phyloP scores from a whole-genome alignment of 2,888 invertebrate genomes.

The Blomia tropicalis region DNA sequence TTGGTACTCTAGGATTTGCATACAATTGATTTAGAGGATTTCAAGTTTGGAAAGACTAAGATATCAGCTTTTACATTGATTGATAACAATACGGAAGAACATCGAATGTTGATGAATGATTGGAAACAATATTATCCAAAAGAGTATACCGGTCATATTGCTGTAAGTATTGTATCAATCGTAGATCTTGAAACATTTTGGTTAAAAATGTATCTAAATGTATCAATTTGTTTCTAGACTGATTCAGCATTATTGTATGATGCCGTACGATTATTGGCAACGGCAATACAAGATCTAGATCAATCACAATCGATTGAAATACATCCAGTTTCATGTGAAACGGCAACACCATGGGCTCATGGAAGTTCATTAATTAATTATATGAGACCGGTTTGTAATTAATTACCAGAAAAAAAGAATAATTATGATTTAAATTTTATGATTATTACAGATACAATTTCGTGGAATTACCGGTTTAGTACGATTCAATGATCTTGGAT shows the following conservation, averaged over 20 bases:
- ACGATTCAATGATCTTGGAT: conserved; percentile 69
- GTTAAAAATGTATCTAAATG: not conserved
- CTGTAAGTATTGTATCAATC: not conserved
- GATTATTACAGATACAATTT: conserved; percentile 59
- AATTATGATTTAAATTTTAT: not conserved
- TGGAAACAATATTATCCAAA: conserved; percentile 28
- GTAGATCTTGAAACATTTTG: not conserved
- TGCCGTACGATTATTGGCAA: conserved; percentile 80
- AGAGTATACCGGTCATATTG: not conserved
- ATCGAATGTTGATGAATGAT: conserved; percentile 47
- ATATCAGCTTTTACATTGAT: conserved; percentile 80
- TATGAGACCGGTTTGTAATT: conserved; percentile 64
- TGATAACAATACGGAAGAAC: conserved; percentile 60
- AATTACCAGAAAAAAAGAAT: too few relatives aligned
- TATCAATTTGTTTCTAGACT: conserved; percentile 44
- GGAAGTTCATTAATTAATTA: conserved; percentile 87
- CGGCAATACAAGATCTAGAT: conserved; percentile 75
- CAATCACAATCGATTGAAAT: conserved; percentile 42
- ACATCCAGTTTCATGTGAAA: conserved; percentile 29
- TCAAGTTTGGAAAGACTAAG: conserved; percentile 85
- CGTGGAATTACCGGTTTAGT: conserved; percentile 80
- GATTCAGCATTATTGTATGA: conserved; percentile 93
- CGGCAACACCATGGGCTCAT: conserved; percentile 52
- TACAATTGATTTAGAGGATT: conserved; percentile 76
- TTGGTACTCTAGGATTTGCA: conserved; percentile 57